Evolutionary conservation across 2,888 invertebrate species (phyloP).

Genomic region (Apomyelois bistriatella): DNA sequence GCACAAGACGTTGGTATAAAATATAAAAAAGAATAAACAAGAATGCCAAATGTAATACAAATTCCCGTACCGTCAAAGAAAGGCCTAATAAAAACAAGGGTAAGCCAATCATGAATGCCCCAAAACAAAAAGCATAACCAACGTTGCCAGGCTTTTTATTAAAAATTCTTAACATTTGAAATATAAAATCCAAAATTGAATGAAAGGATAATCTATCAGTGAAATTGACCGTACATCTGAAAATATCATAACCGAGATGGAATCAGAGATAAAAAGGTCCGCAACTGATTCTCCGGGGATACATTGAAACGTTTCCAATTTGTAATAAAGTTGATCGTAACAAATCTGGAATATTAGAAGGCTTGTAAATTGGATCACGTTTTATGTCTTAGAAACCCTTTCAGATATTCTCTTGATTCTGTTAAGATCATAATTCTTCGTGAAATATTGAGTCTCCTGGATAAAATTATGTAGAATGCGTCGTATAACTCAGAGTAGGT

Average conservation of each 20-base stretch:
- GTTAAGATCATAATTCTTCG: constrained; percentile 29
- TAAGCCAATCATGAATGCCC: not conserved
- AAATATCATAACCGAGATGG: constrained; percentile 35
- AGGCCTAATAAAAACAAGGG: not conserved
- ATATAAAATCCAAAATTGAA: constrained; percentile 2
- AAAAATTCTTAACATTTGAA: not conserved
- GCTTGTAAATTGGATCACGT: constrained; percentile 67
- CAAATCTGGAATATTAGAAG: constrained; percentile 65
- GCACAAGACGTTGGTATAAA: no score
- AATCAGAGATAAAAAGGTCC: constrained; percentile 48
- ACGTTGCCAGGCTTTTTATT: not conserved
- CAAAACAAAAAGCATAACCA: not conserved
- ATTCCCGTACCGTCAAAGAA: no score
- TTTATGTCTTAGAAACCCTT: constrained; percentile 50
- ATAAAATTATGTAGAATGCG: constrained; percentile 11
- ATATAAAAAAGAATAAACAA: no score
- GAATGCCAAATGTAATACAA: no score
- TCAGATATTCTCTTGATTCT: constrained; percentile 42
- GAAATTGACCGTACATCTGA: constrained; percentile 17
- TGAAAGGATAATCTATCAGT: constrained; percentile 9
- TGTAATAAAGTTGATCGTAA: constrained; percentile 68
- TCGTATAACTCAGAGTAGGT: constrained; percentile 14
- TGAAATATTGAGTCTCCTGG: constrained; percentile 14
- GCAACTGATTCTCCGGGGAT: constrained; percentile 42
- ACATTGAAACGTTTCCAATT: constrained; percentile 60